A percentile compares a stretch with the other conserved stretches of the same genome.
Evolutionary conservation across 2,888 invertebrate genomes (phyloP).

Genomic region (Nemoura dubitans): DNA sequence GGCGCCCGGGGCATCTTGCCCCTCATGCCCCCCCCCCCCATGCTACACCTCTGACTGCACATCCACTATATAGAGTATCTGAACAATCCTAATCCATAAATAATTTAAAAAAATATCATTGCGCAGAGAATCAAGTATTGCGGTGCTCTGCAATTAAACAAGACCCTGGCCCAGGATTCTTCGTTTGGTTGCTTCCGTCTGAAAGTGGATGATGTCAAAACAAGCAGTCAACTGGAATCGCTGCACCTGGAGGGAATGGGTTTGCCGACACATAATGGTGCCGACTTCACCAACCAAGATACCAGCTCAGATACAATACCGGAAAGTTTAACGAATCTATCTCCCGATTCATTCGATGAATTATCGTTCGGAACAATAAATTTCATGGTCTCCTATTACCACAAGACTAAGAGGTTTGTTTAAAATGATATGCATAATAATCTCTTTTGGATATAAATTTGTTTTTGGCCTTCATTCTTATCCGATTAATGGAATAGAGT

Average conservation of each 20-base stretch:
- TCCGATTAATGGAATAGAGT: too few relatives aligned
- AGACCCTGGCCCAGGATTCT: too few relatives aligned
- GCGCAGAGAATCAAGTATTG: not conserved
- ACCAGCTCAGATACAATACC: not conserved
- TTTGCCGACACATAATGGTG: not conserved
- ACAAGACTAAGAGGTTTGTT: slow-evolving; percentile 44
- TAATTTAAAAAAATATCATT: too few relatives aligned
- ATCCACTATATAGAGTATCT: too few relatives aligned
- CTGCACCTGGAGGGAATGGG: not conserved
- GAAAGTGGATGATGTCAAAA: not conserved
- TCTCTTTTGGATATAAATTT: too few relatives aligned
- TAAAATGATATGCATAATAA: too few relatives aligned
- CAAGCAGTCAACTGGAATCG: not conserved
- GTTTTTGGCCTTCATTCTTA: too few relatives aligned
- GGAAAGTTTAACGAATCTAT: not conserved
- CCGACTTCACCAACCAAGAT: not conserved
- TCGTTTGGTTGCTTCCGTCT: not conserved
- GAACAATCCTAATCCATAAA: too few relatives aligned
- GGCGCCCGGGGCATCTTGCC: too few relatives aligned
- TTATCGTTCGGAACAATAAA: slow-evolving; percentile 34
- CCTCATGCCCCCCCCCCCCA: too few relatives aligned
- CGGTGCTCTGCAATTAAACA: not conserved
- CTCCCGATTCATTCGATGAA: slow-evolving; percentile 13
- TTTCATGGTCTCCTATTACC: slow-evolving; percentile 41
- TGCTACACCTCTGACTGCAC: too few relatives aligned